Evolutionary conservation across 2,113 vertebrate species (phyloP).

Genomic region (Fukomys damarensis): DNA sequence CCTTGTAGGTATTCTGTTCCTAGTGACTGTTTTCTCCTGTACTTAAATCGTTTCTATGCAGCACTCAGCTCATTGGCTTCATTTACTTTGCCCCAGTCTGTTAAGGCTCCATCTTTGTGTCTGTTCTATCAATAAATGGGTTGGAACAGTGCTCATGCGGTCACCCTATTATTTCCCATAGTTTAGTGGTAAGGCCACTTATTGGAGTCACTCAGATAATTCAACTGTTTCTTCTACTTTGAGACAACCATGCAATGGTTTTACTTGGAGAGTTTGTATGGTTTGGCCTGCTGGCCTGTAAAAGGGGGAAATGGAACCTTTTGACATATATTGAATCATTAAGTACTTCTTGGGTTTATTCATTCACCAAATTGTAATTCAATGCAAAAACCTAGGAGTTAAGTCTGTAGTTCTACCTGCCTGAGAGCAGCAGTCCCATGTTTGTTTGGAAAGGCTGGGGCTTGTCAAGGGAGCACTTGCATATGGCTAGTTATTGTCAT

Average conservation of each 20-base stretch:
- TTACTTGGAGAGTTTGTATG: conserved; percentile 45
- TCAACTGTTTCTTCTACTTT: not conserved
- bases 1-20: conserved; percentile 46
- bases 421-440: not conserved
- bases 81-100: not conserved
- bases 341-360: conserved; percentile 51
- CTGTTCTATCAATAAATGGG: not conserved
- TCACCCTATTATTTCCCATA: not conserved
- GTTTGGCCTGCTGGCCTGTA: conserved; percentile 6
- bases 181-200: not conserved
- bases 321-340: conserved; percentile 50
- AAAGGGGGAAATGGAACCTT: conserved; percentile 45
- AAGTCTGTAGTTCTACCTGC: not conserved
- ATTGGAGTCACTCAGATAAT: not conserved
- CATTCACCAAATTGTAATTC: conserved; percentile 58
- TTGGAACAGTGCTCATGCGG: not conserved
- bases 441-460: not conserved
- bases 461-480: not conserved
- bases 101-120: not conserved
- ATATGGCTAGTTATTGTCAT: not conserved
- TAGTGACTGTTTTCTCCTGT: not conserved
- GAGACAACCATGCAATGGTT: conserved; percentile 29
- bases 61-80: not conserved
- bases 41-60: not conserved
- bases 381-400: not conserved